phyloP scores from a whole-genome alignment of 2,113 vertebrate genomes.

The Rousettus leschenaultii region DNA sequence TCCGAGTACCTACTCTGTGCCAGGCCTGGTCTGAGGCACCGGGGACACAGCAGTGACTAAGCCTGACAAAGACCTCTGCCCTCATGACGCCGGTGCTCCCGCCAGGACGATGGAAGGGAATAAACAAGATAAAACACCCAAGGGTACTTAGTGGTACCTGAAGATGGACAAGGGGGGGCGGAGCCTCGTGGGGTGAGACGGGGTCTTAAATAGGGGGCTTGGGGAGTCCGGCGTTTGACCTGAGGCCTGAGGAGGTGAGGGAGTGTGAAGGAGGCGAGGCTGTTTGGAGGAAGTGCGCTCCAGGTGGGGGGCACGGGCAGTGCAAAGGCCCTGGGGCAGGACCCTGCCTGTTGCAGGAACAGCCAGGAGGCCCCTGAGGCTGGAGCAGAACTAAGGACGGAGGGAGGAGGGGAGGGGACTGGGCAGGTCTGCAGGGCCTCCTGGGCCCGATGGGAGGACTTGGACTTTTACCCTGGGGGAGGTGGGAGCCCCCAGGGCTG shows the following conservation, averaged over 20 bases:
- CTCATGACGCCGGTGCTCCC: neutral
- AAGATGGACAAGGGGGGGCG: neutral
- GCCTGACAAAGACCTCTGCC: neutral
- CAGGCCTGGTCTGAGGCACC: neutral
- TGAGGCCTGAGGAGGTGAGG: neutral
- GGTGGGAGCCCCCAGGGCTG: neutral
- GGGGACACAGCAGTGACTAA: neutral
- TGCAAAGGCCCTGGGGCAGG: constrained; percentile 6
- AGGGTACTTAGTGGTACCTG: too few species aligned
- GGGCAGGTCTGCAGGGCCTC: too few species aligned
- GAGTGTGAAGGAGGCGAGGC: neutral
- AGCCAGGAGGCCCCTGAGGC: neutral
- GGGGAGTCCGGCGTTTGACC: neutral
- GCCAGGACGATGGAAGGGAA: neutral
- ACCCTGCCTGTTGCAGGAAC: rapidly evolving
- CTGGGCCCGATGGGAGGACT: neutral
- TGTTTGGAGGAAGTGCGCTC: too few species aligned
- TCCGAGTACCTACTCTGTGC: neutral
- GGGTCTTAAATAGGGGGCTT: neutral
- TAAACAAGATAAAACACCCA: neutral
- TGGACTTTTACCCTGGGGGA: neutral
- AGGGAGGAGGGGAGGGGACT: neutral
- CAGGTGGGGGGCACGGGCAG: neutral
- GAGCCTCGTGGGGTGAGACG: rapidly evolving
- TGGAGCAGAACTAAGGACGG: neutral